Conservation (phyloP, 2,113 vertebrate genomes). For the Trematocara unimaculatum region DNA sequence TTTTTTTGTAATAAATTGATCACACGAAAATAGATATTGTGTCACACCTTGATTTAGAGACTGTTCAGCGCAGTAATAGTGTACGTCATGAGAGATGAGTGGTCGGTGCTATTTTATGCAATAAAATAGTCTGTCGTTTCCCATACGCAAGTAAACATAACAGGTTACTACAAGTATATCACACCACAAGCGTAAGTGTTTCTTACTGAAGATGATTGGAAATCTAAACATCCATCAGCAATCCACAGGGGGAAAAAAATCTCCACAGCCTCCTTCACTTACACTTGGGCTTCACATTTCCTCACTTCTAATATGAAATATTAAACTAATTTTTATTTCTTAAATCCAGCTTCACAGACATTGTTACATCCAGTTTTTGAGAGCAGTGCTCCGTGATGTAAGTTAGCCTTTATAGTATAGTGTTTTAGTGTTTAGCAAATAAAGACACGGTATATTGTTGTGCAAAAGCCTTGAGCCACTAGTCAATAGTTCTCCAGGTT, state of each 20-base stretch:
- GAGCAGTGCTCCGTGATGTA: neutral
- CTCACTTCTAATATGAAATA: neutral
- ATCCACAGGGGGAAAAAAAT: neutral
- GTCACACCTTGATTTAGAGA: neutral
- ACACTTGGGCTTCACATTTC: neutral
- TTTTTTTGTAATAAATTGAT: neutral
- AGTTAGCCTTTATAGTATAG: neutral
- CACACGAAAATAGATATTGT: neutral
- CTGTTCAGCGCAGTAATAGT: neutral
- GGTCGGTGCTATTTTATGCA: neutral
- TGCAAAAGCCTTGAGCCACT: neutral
- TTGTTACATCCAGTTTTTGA: neutral
- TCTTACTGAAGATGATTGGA: neutral
- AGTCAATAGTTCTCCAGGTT: neutral
- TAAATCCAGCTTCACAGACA: neutral
- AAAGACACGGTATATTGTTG: neutral
- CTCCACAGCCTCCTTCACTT: neutral
- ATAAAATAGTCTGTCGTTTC: neutral
- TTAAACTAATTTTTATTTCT: neutral
- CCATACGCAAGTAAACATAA: neutral
- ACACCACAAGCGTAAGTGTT: accelerated
- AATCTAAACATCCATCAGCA: neutral
- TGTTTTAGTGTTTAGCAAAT: neutral
- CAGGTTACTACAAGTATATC: neutral
- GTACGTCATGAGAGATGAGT: neutral